Percentiles rank a stretch among this genome's conserved stretches.
Conservation (phyloP, 2,113 vertebrate species). For the Platysternon megacephalum region DNA sequence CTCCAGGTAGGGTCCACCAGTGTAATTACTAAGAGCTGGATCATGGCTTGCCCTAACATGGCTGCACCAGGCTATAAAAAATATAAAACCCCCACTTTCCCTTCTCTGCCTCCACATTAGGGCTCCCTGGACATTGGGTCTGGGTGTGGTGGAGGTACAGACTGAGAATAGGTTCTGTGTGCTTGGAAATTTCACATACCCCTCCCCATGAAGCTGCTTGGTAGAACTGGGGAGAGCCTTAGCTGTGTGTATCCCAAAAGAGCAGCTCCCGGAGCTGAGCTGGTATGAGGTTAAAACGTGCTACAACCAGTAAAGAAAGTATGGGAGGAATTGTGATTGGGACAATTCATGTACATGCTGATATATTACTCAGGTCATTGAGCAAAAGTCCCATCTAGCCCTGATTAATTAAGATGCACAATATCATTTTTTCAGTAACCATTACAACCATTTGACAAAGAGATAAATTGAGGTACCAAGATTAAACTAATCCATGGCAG, state of each 20-base stretch:
- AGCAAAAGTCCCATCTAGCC: not conserved
- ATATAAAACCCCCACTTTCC: not conserved
- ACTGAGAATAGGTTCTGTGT: not conserved
- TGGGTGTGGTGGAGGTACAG: not conserved
- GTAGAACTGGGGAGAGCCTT: not conserved
- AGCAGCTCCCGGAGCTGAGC: not conserved
- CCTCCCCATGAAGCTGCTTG: not conserved
- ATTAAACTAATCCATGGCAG: accelerated
- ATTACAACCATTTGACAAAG: accelerated
- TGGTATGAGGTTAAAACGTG: not conserved
- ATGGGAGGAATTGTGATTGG: not conserved
- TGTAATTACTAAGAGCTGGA: not conserved
- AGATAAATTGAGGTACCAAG: not conserved
- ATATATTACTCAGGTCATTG: accelerated
- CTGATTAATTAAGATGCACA: not conserved
- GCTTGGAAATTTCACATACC: not conserved
- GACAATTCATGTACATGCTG: not conserved
- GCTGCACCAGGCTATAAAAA: not conserved
- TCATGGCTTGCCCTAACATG: not conserved
- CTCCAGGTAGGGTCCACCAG: not conserved
- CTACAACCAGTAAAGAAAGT: not conserved
- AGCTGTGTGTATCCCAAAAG: not conserved
- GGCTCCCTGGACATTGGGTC: not conserved
- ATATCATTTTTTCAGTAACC: not conserved
- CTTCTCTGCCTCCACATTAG: not conserved